Conservation (phyloP, 2,797 vertebrate species). For the Paratrypauchen microcephalus region DNA sequence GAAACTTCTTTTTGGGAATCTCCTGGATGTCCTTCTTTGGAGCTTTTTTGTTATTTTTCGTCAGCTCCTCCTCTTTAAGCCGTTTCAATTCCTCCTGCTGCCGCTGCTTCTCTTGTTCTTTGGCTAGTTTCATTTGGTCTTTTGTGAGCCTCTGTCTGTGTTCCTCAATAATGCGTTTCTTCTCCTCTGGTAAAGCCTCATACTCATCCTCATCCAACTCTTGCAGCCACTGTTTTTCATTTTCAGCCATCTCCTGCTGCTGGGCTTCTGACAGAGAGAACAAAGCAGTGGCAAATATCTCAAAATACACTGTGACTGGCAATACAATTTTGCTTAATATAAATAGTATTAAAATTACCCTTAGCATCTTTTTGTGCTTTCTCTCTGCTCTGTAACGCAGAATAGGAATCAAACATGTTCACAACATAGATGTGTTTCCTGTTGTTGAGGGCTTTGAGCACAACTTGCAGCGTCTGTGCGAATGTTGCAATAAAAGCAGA, state of each 20-base stretch:
- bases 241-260: conserved; percentile 49
- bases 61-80: conserved; percentile 77
- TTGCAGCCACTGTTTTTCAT: conserved; percentile 63
- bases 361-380: conserved; percentile 67
- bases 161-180: conserved; percentile 49
- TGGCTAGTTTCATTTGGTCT: conserved; percentile 62
- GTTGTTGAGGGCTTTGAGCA: conserved; percentile 85
- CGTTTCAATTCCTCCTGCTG: conserved; percentile 71
- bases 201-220: conserved; percentile 84
- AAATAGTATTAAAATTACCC: conserved; percentile 65
- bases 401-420: conserved; percentile 81
- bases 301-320: too few species aligned
- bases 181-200: conserved; percentile 77
- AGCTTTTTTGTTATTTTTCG: conserved; percentile 66
- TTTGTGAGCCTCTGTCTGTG: conserved; percentile 67
- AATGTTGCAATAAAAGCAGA: conserved; percentile 75
- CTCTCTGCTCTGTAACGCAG: conserved; percentile 70
- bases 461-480: conserved; percentile 68
- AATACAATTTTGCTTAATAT: not conserved
- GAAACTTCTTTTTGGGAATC: conserved; percentile 61
- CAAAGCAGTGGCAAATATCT: not conserved
- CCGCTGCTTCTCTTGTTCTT: conserved; percentile 71
- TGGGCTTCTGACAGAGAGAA: conserved; percentile 47
- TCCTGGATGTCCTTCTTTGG: conserved; percentile 68
- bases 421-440: conserved; percentile 81